These are phyloP conservation scores for Hedychridium roseum DNA, from an alignment of 2,888 invertebrate genomes.

Conservation along the genomic window DNA sequence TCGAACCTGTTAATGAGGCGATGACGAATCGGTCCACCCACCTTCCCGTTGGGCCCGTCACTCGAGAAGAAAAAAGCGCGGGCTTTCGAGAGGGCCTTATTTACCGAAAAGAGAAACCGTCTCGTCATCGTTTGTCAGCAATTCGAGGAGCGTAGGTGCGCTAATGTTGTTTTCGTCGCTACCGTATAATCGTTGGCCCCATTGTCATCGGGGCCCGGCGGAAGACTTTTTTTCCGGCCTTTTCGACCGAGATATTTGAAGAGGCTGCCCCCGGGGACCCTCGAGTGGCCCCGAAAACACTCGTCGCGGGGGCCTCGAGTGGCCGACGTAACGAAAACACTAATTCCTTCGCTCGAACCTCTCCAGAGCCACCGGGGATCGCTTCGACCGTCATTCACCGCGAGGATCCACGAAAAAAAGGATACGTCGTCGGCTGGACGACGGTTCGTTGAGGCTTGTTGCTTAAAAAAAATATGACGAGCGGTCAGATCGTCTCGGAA, in stretches of 20 bases:
- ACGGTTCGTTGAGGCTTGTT: slow-evolving; percentile 10
- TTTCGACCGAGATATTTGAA: slow-evolving; percentile 37
- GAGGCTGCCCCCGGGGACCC: slow-evolving; percentile 22
- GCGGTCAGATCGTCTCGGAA: too few species aligned
- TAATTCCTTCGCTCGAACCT: slow-evolving; percentile 27
- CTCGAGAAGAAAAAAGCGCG: background rate
- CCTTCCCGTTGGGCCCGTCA: background rate
- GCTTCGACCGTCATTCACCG: slow-evolving; percentile 16
- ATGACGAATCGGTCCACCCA: slow-evolving; percentile 6
- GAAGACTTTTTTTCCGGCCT: slow-evolving; percentile 22
- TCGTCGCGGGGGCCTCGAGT: slow-evolving; percentile 26
- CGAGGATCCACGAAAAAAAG: slow-evolving; percentile 7
- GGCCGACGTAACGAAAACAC: slow-evolving; percentile 37
- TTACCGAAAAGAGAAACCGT: slow-evolving; percentile 18
- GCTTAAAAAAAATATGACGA: too few species aligned
- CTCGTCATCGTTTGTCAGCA: slow-evolving; percentile 40
- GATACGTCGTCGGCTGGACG: slow-evolving; percentile 15
- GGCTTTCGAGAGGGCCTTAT: background rate
- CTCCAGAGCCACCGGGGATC: slow-evolving; percentile 14
- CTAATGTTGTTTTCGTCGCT: slow-evolving; percentile 40
- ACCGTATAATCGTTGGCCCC: slow-evolving; percentile 35
- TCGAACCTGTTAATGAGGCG: slow-evolving; percentile 7
- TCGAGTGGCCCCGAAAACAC: slow-evolving; percentile 36
- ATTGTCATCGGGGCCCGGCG: slow-evolving; percentile 18
- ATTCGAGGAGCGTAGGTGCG: slow-evolving; percentile 10